Conservation (phyloP, 2,797 vertebrate species). For the Myripristis murdjan region DNA sequence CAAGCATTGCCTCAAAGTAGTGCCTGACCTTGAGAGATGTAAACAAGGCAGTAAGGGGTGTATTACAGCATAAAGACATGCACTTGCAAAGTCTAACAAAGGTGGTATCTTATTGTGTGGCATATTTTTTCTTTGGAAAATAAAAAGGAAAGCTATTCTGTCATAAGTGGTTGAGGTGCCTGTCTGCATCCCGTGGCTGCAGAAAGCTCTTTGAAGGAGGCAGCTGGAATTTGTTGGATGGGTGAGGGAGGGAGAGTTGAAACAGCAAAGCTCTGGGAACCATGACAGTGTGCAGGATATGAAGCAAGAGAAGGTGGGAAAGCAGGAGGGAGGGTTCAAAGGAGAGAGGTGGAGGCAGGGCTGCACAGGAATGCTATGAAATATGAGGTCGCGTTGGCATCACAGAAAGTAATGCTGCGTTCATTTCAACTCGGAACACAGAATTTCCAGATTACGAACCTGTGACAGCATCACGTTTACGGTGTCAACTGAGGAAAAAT, state of each 20-base stretch:
- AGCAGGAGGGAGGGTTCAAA: neutral
- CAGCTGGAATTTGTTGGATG: constrained; percentile 76
- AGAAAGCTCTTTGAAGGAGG: constrained; percentile 70
- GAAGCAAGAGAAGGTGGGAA: constrained; percentile 57
- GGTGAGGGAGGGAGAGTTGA: constrained; percentile 60
- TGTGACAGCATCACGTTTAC: no score
- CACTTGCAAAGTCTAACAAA: neutral
- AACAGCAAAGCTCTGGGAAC: constrained; percentile 75
- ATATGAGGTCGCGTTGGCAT: constrained; percentile 51
- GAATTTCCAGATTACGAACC: no score
- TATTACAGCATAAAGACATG: neutral
- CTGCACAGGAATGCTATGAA: constrained; percentile 51
- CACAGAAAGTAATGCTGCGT: constrained; percentile 12
- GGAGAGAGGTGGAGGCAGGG: constrained; percentile 21
- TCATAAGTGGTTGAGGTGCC: constrained; percentile 24
- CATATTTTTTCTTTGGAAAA: neutral
- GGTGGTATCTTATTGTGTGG: neutral
- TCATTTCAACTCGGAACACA: no score
- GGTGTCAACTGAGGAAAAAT: no score
- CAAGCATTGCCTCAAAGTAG: no score
- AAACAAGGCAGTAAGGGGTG: no score
- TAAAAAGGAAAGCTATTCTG: constrained; percentile 13
- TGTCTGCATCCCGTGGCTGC: constrained; percentile 51
- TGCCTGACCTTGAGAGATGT: no score
- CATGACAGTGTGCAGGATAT: constrained; percentile 59